Evolutionary conservation across 1,140 invertebrate genomes (phyloP), one percentile per base, ranked within the genome.

Genomic region (Nylanderia fulva): DNA sequence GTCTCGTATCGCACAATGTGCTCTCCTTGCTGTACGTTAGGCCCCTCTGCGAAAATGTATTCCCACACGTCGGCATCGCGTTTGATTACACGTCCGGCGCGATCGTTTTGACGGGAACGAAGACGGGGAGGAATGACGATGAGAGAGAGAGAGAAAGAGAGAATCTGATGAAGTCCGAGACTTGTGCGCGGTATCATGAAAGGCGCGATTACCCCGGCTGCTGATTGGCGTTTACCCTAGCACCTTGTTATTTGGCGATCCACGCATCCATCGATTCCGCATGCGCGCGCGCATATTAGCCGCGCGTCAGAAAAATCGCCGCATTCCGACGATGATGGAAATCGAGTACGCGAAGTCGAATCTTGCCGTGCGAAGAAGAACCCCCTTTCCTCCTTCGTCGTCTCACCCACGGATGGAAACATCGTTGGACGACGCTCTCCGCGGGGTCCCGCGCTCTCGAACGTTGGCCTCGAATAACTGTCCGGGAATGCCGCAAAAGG

Each of bases 401-500:
- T 54, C 61, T n/a, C n/a, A n/a, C n/a, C n/a, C n/a, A n/a, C n/a
- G n/a, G 56, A 64, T 58, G 80, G 66, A 80, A 83, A 85, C 86
- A 66, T 71, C 29, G 42, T 8, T 33, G n/a, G 39, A n/a, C 27
- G 39, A n/a, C 27, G 58, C 39, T 45, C 71, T 27, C 60, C 18
- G 18, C 61, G 27, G 33, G 56, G 61, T 29, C 68, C 64, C 36
- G 71, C 84, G 24, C 66, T 72, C 77, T 88, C 87, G 88, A 89
- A 82, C 88, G 88, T 89, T 89, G 88, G 88, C 88, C 88, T 88
- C 88, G 87, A 89, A 89, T 89, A 89, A 89, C 88, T 89, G 88
- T 89, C 84, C 74, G 66, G 58, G 84, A 88, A 89, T 88, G 87
- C 77, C 66, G 87, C 87, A 86, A 86, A 89, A 89, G 77, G 68